A percentile compares a stretch with the other conserved stretches of the same genome.
phyloP scores from a whole-genome alignment of 2,113 vertebrate species.

The Gymnarchus niloticus region DNA sequence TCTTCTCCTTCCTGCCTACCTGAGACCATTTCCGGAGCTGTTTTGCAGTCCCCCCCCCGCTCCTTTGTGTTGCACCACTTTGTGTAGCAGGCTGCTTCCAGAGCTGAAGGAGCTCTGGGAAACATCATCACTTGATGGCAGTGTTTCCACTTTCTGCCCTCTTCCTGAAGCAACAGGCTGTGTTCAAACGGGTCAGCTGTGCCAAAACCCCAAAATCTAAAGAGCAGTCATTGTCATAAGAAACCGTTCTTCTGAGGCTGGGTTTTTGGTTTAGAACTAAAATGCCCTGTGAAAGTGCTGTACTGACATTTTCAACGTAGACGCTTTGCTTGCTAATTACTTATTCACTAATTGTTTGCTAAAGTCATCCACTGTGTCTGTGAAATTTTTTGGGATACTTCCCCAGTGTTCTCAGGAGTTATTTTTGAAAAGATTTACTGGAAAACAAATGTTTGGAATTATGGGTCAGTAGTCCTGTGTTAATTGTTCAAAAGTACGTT shows the following conservation, averaged over 20 bases:
- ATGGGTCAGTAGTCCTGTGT: background rate
- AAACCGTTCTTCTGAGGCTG: too few species aligned
- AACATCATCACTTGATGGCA: conserved; percentile 99
- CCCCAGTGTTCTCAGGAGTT: background rate
- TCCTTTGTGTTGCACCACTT: background rate
- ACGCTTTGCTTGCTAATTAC: background rate
- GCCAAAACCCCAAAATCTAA: background rate
- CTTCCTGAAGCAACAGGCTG: conserved; percentile 54
- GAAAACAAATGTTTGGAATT: background rate
- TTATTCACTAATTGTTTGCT: background rate
- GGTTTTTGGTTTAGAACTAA: background rate
- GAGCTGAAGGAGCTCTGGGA: conserved; percentile 83
- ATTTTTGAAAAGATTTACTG: conserved; percentile 3
- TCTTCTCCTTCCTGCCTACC: background rate
- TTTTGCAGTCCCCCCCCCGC: background rate
- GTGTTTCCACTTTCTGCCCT: conserved; percentile 93
- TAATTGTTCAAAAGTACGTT: background rate
- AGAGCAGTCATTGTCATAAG: background rate
- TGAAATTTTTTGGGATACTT: background rate
- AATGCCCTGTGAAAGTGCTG: background rate
- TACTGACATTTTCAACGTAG: background rate
- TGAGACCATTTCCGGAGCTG: conserved; percentile 18
- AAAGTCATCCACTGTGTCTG: background rate
- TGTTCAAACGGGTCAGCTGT: conserved; percentile 7
- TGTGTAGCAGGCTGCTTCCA: conserved; percentile 43